phyloP scores from a whole-genome alignment of 2,113 vertebrate genomes.

The Psilopogon haemacephalus region DNA sequence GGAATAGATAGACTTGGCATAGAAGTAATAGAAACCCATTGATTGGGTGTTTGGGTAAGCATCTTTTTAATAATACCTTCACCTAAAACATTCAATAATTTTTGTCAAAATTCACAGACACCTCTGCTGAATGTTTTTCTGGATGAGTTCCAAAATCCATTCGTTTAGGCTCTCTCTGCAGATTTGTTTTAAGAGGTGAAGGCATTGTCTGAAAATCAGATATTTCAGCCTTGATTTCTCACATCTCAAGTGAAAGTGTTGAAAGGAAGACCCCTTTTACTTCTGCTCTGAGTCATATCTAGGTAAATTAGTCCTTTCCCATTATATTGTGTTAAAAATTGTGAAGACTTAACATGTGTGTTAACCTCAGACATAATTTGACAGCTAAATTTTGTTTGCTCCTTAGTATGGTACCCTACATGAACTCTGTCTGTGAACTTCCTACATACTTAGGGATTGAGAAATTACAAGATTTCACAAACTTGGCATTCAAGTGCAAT shows the following conservation, averaged over 20 bases:
- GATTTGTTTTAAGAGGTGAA: background rate
- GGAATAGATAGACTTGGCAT: background rate
- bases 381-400: background rate
- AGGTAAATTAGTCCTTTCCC: background rate
- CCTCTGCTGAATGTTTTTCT: background rate
- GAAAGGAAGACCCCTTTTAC: background rate
- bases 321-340: background rate
- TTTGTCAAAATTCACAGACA: background rate
- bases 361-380: background rate
- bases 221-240: background rate
- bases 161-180: background rate
- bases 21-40: background rate
- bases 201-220: background rate
- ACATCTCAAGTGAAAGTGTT: background rate
- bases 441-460: background rate
- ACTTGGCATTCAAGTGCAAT: accelerated
- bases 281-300: background rate
- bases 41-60: background rate
- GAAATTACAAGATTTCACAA: background rate
- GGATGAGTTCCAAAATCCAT: background rate
- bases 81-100: background rate
- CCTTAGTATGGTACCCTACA: background rate
- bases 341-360: background rate
- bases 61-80: background rate
- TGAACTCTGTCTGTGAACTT: background rate